Conservation (phyloP, 2,888 invertebrate species). For the Macropis europaea region DNA sequence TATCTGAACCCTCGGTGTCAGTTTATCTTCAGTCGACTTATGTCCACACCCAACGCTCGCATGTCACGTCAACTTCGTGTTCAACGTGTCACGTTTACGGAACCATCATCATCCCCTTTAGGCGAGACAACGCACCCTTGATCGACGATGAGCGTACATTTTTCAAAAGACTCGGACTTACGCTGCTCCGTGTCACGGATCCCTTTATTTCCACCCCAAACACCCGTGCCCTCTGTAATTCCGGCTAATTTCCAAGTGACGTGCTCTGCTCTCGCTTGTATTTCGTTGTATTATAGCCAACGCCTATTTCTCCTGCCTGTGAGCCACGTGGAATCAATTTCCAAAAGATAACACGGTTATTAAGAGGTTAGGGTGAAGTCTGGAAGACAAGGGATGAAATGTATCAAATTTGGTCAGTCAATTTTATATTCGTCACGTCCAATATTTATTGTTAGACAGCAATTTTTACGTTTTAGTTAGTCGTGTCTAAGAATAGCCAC, state of each 20-base stretch:
- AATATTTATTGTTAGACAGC: too few relatives aligned
- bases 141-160: constrained; percentile 22
- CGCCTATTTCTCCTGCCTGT: background rate
- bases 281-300: background rate
- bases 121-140: constrained; percentile 38
- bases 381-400: too few relatives aligned
- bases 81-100: constrained; percentile 66
- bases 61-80: constrained; percentile 71
- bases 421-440: too few relatives aligned
- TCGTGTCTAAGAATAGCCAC: too few relatives aligned
- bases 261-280: background rate
- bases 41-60: constrained; percentile 68
- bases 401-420: too few relatives aligned
- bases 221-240: background rate
- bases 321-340: too few relatives aligned
- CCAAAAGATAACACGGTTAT: too few relatives aligned
- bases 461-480: too few relatives aligned
- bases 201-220: constrained; percentile 1
- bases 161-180: constrained; percentile 29
- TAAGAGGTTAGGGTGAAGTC: too few relatives aligned
- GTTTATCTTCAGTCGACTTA: constrained; percentile 56
- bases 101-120: constrained; percentile 65
- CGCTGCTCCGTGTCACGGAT: background rate
- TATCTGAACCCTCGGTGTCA: constrained; percentile 43
- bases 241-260: background rate